A percentile compares a stretch with the other conserved stretches of the same genome.
Conservation (phyloP, 2,113 vertebrate species). For the Hippoglossus stenolepis region DNA sequence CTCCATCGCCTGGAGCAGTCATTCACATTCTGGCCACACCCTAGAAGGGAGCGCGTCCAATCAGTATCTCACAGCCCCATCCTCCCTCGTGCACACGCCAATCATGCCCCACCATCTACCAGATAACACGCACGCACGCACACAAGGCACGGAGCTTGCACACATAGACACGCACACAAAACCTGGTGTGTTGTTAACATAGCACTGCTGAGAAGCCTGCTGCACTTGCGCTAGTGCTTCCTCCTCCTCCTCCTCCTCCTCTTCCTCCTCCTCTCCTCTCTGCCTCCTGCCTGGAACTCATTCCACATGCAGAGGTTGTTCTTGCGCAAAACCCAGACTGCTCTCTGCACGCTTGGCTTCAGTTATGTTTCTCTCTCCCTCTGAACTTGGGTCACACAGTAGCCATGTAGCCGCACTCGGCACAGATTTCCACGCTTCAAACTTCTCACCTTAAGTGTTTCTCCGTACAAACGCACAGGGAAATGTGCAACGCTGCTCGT, state of each 20-base stretch:
- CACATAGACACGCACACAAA: conserved; percentile 53
- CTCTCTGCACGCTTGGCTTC: conserved; percentile 52
- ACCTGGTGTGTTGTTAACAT: conserved; percentile 83
- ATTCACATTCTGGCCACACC: conserved; percentile 77
- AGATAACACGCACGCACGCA: conserved; percentile 57
- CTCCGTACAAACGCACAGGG: background rate
- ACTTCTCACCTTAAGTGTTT: conserved; percentile 34
- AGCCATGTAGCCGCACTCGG: conserved; percentile 13
- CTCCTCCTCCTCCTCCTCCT: conserved; percentile 54
- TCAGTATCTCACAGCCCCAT: conserved; percentile 52
- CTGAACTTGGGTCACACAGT: conserved; percentile 32
- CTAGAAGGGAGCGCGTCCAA: conserved; percentile 65
- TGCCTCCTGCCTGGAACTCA: conserved; percentile 54
- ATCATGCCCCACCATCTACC: conserved; percentile 49
- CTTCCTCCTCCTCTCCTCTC: conserved; percentile 26
- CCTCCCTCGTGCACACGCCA: conserved; percentile 56
- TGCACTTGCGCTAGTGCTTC: conserved; percentile 46
- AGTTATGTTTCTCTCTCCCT: conserved; percentile 42
- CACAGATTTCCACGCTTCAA: conserved; percentile 33
- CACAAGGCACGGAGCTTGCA: background rate
- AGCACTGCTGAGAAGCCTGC: conserved; percentile 67
- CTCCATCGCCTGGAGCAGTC: conserved; percentile 63
- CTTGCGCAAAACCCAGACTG: conserved; percentile 47
- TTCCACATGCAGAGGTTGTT: conserved; percentile 75
- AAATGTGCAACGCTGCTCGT: conserved; percentile 10